These are phyloP conservation scores for Clarias batrachus DNA, from an alignment of 2,113 vertebrate species.

Conservation along the genomic window DNA sequence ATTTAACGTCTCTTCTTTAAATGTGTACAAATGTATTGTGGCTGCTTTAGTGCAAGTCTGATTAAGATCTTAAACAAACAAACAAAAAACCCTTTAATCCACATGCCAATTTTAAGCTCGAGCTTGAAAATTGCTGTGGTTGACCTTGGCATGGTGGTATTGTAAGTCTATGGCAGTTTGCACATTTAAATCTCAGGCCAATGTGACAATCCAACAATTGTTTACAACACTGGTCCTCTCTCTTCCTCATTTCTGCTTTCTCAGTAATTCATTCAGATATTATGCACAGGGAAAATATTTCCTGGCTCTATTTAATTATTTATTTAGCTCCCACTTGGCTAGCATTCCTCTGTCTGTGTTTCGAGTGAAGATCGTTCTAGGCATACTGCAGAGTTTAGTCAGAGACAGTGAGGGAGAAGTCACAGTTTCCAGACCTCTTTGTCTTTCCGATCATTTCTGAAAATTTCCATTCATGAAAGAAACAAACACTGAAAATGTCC, in stretches of 20 bases:
- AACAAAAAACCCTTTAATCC: neutral
- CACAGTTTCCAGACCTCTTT: neutral
- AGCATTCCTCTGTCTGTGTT: neutral
- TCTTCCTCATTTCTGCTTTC: constrained; percentile 20
- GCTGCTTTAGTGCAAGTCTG: neutral
- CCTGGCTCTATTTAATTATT: constrained; percentile 29
- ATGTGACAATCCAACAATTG: constrained; percentile 55
- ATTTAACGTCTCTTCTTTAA: no score
- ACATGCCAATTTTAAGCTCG: neutral
- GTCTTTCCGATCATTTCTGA: neutral
- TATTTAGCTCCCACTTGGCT: neutral
- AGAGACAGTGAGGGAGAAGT: neutral
- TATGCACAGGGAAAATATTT: constrained; percentile 47
- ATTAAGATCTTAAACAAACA: neutral
- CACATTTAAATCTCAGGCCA: constrained; percentile 59
- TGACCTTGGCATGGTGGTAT: constrained; percentile 56
- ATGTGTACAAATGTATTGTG: neutral
- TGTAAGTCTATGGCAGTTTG: constrained; percentile 65
- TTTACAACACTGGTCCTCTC: constrained; percentile 14
- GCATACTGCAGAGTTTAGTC: constrained; percentile 30
- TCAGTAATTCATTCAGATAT: constrained; percentile 38
- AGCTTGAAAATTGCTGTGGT: neutral
- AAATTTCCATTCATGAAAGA: neutral
- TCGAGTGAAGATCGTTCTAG: constrained; percentile 7
- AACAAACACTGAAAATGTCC: neutral